A percentile compares a stretch with the other conserved stretches of the same genome.
Evolutionary conservation across 2,888 invertebrate species (phyloP).

Genomic region (Oscheius onirici): DNA sequence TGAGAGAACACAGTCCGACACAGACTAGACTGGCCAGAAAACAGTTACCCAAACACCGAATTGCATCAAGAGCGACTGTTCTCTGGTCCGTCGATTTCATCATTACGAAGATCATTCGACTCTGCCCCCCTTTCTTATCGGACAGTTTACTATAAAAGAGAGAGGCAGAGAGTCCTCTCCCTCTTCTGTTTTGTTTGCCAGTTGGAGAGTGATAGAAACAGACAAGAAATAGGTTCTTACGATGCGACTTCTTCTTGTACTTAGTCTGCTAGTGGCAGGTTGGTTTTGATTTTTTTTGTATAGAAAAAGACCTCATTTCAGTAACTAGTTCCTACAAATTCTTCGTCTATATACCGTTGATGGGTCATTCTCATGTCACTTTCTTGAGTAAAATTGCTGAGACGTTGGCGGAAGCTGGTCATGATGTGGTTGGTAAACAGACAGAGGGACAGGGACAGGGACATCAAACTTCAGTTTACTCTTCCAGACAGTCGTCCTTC

Average conservation of each 20-base stretch:
- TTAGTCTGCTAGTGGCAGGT: not conserved
- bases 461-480: not conserved
- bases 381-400: constrained; percentile 45
- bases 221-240: not conserved
- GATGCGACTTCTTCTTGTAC: not conserved
- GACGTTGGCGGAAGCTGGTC: constrained; percentile 44
- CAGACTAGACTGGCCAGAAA: too few species aligned
- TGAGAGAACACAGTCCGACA: too few species aligned
- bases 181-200: too few species aligned
- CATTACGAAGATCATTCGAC: too few species aligned
- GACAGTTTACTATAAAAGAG: too few species aligned
- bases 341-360: constrained; percentile 39
- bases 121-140: too few species aligned
- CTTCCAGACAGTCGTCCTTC: constrained; percentile 1
- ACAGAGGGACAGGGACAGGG: not conserved
- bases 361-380: constrained; percentile 42
- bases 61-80: too few species aligned
- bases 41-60: too few species aligned
- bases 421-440: constrained; percentile 43
- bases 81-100: too few species aligned
- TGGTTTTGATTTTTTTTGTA: not conserved
- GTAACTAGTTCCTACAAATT: constrained; percentile 19
- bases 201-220: not conserved
- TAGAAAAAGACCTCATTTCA: constrained; percentile 2
- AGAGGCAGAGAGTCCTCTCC: not conserved